These are phyloP conservation scores for Sebastes reedi DNA, from an alignment of 2,797 vertebrate species.

Conservation along the genomic window DNA sequence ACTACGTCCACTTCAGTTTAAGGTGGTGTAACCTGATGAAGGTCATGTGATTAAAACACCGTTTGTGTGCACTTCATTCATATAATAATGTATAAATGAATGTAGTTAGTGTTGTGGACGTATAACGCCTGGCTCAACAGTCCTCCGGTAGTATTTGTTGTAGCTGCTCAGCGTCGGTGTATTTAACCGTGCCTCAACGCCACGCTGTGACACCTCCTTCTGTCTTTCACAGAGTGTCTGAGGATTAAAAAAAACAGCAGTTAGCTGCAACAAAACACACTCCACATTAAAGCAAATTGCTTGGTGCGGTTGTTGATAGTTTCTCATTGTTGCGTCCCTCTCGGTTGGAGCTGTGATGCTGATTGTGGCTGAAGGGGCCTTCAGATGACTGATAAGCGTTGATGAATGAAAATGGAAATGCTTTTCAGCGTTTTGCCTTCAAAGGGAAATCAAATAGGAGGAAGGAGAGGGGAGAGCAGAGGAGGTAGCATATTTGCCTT, in stretches of 20 bases:
- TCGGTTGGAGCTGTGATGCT: conserved; percentile 61
- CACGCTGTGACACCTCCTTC: conserved; percentile 29
- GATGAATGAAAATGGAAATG: conserved; percentile 86
- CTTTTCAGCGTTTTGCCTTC: conserved; percentile 80
- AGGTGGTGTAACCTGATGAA: no score
- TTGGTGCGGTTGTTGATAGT: conserved; percentile 57
- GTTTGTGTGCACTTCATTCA: no score
- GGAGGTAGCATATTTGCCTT: conserved; percentile 73
- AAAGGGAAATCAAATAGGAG: conserved; percentile 67
- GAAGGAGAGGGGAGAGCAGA: conserved; percentile 26
- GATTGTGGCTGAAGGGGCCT: conserved; percentile 74
- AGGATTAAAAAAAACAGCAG: conserved; percentile 64
- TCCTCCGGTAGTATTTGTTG: neutral
- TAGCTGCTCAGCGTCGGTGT: neutral
- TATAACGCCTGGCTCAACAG: neutral
- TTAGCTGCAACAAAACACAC: conserved; percentile 64
- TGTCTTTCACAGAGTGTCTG: conserved; percentile 50
- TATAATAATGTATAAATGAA: neutral
- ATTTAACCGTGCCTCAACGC: neutral
- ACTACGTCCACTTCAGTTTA: no score
- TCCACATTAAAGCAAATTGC: conserved; percentile 72
- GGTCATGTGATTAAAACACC: no score
- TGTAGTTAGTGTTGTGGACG: neutral
- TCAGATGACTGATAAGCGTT: conserved; percentile 79
- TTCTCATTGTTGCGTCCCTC: conserved; percentile 54